A percentile compares a stretch with the other conserved stretches of the same genome.
These are phyloP conservation scores for Balaeniceps rex DNA, from an alignment of 2,113 vertebrate species.

Conservation along the genomic window DNA sequence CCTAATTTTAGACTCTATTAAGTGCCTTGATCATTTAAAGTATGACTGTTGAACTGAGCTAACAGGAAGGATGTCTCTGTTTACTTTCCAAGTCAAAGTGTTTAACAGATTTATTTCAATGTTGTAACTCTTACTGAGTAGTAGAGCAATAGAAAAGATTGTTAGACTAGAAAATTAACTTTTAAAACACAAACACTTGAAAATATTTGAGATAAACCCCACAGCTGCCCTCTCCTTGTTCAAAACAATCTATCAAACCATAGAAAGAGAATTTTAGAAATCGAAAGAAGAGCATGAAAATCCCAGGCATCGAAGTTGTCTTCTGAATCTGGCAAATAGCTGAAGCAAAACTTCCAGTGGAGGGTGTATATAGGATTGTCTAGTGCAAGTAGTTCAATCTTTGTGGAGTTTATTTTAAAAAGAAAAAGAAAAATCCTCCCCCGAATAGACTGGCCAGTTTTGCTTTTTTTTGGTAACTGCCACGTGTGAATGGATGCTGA, in stretches of 20 bases:
- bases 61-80: not conserved
- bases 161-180: not conserved
- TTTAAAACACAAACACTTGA: not conserved
- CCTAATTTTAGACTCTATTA: not conserved
- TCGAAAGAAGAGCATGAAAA: not conserved
- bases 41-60: not conserved
- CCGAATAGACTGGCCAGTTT: not conserved
- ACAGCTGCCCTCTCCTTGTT: not conserved
- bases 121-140: not conserved
- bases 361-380: not conserved
- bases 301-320: not conserved
- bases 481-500: not conserved
- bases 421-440: not conserved
- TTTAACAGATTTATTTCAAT: conserved; percentile 27
- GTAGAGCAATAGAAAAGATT: not conserved
- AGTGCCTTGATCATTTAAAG: not conserved
- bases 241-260: not conserved
- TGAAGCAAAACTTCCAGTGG: not conserved
- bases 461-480: not conserved
- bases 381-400: not conserved
- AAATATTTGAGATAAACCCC: not conserved
- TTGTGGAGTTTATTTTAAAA: not conserved
- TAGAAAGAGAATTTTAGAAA: not conserved
- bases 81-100: conserved; percentile 1
- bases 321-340: not conserved